Base-by-base conservation (phyloP, 2,113 vertebrate genomes). In the Bothrops jararaca region DNA sequence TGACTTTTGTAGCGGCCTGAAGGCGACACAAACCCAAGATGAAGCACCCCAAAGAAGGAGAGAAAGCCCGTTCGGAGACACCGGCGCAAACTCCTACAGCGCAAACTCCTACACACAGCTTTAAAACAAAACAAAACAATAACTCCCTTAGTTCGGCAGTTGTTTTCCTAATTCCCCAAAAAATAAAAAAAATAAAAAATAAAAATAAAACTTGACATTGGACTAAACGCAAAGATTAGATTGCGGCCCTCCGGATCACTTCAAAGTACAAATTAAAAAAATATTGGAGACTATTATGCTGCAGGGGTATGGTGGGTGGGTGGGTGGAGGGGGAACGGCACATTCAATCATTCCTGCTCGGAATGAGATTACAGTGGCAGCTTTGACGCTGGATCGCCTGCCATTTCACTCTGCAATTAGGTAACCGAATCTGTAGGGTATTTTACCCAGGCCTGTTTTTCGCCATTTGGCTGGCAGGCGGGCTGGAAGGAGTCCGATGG, bases 331-430 rank as follows among this genome's bases (percentile, higher is more conserved):
- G 13, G 96, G 96, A 9, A 50, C 97, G 96, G 95, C 95, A 93
- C 93, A 97, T 95, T 94, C 96, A 97, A 96, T 97, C 95, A 95
- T 96, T 95, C 95, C 90, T 93, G 96, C 96, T 97, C 91, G 95
- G 97, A 98, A 96, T 94, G 91, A 97, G 97, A 97, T 97, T 97
- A 96, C 92, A 94, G 96, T 95, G 92, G 94, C 6, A 50, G 97
- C 96, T 97, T 97, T 97, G 97, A 96, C 97, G 96, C 97, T 97
- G 96, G 96, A 97, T 97, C 97, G 97, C 97, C 97, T 95, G 96
- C 96, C 95, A 95, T 97, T 92, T 97, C 97, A 93, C 96, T 95
- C 92, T 42, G 93, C 64, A 97, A 96, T 97, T 97, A 97, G 97
- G 97, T 97, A 98, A 98, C 97, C 53, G 94, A 97, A 98, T 96